These are phyloP conservation scores for Oreochromis aureus DNA, from an alignment of 2,113 vertebrate species.

Conservation along the genomic window DNA sequence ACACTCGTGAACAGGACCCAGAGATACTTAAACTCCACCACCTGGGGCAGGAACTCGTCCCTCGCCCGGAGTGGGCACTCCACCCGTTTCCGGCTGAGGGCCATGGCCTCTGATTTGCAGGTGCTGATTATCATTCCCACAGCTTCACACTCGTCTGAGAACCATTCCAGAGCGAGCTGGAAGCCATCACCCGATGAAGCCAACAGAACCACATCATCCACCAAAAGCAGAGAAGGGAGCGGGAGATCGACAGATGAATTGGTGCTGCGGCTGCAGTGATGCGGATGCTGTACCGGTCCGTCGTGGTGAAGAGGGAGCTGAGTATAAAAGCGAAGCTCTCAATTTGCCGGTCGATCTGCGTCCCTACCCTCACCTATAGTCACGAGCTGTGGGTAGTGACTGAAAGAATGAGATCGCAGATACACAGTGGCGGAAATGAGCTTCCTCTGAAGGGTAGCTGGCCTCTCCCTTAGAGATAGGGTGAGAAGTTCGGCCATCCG, in stretches of 20 bases:
- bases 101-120: neutral
- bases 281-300: neutral
- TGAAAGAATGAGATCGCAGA: neutral
- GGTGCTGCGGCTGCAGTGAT: neutral
- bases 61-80: neutral
- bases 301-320: no score
- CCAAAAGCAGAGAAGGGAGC: neutral
- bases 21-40: neutral
- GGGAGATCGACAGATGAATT: neutral
- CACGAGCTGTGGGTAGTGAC: neutral
- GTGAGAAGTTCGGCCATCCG: no score
- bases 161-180: neutral
- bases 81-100: neutral
- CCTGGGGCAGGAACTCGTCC: neutral
- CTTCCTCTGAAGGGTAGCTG: no score
- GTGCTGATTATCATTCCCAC: neutral
- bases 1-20: neutral
- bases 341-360: no score
- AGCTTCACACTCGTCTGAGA: neutral
- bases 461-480: no score
- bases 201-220: neutral
- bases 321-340: no score
- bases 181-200: neutral
- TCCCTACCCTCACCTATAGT: neutral
- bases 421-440: no score